phyloP scores from a whole-genome alignment of 2,113 vertebrate genomes.

The Actenoides hombroni region DNA sequence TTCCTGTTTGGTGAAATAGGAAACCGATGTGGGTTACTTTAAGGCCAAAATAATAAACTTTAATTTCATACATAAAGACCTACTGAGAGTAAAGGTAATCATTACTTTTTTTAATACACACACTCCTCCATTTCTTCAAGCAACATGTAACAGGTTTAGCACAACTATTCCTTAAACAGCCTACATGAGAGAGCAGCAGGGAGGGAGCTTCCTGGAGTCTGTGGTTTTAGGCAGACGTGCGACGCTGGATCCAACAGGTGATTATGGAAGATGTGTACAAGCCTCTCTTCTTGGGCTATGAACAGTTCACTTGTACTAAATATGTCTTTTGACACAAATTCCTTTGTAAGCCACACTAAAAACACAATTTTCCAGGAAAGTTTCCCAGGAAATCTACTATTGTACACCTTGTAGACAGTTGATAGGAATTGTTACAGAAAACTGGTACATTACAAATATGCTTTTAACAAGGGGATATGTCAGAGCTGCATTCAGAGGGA shows the following conservation, averaged over 20 bases:
- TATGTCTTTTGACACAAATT: background rate
- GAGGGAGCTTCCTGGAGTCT: constrained; percentile 15
- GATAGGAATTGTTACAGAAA: background rate
- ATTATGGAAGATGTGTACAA: background rate
- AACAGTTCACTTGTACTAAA: background rate
- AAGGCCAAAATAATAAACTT: background rate
- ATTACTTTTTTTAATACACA: background rate
- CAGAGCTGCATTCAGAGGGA: background rate
- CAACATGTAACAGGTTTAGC: background rate
- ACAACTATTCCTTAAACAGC: background rate
- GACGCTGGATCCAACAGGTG: background rate
- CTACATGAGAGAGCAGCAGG: background rate
- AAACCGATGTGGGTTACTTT: background rate
- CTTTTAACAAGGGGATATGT: background rate
- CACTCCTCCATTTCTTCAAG: background rate
- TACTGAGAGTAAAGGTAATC: background rate
- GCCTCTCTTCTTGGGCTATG: background rate
- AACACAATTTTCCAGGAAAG: background rate
- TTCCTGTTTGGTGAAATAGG: background rate
- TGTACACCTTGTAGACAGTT: background rate
- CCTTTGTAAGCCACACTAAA: background rate
- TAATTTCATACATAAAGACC: background rate
- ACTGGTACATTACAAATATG: background rate
- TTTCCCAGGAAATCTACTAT: background rate
- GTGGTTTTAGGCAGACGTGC: background rate